phyloP scores from a whole-genome alignment of 2,888 invertebrate species.

The Drymonia ruficornis region DNA sequence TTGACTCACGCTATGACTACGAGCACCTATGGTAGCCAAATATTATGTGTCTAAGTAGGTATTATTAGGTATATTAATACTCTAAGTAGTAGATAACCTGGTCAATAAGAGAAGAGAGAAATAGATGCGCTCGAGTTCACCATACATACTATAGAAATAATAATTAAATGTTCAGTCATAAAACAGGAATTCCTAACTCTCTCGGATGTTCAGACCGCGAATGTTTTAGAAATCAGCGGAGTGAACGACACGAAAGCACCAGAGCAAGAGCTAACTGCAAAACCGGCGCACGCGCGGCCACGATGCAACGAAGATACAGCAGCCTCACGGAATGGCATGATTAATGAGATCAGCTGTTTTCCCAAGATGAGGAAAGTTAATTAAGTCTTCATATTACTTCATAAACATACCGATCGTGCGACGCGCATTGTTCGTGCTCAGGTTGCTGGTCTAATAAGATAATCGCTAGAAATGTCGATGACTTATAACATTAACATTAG shows the following conservation, averaged over 20 bases:
- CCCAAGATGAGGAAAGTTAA: slow-evolving; percentile 60
- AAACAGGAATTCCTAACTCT: slow-evolving; percentile 68
- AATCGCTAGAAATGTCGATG: slow-evolving; percentile 17
- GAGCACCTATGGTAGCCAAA: background rate
- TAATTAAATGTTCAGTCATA: slow-evolving; percentile 49
- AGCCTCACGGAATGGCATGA: slow-evolving; percentile 56
- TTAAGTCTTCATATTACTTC: slow-evolving; percentile 57
- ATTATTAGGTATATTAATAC: too few relatives aligned
- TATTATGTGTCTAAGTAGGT: too few relatives aligned
- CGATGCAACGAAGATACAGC: slow-evolving; percentile 55
- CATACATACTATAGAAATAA: slow-evolving; percentile 35
- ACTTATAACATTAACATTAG: slow-evolving; percentile 11
- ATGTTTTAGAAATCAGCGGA: slow-evolving; percentile 68
- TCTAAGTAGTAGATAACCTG: too few relatives aligned
- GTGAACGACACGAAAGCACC: slow-evolving; percentile 63
- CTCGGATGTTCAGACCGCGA: slow-evolving; percentile 61
- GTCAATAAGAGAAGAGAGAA: too few relatives aligned
- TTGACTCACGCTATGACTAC: slow-evolving; percentile 20
- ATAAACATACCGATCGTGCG: slow-evolving; percentile 17
- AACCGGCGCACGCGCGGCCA: slow-evolving; percentile 45
- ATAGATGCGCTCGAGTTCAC: too few relatives aligned
- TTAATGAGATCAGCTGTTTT: slow-evolving; percentile 74
- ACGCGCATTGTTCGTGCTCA: slow-evolving; percentile 1
- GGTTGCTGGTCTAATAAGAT: background rate
- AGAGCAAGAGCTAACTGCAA: slow-evolving; percentile 49